Conservation (phyloP, 2,113 vertebrate genomes). For the Malaclemys terrapin region DNA sequence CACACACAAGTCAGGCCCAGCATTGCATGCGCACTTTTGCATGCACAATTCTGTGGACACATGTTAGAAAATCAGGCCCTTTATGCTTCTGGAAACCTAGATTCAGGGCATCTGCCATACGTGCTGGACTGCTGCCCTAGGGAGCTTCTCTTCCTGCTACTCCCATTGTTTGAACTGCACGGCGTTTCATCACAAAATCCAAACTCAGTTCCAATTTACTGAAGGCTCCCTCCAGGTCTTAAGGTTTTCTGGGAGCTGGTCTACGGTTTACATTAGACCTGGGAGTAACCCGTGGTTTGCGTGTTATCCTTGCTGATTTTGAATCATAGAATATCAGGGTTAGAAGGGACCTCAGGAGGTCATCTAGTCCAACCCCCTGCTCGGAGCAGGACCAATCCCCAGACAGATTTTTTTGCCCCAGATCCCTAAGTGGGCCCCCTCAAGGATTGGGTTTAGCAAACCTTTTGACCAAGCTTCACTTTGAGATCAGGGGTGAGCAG, state of each 20-base stretch:
- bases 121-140: background rate
- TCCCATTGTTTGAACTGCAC: background rate
- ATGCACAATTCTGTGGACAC: background rate
- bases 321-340: too few relatives aligned
- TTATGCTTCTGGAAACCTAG: background rate
- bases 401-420: too few relatives aligned
- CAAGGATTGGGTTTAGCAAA: too few relatives aligned
- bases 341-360: too few relatives aligned
- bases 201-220: background rate
- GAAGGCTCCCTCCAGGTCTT: background rate
- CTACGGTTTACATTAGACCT: background rate
- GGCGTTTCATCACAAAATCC: background rate
- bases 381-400: too few relatives aligned
- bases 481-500: background rate
- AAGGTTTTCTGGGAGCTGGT: background rate
- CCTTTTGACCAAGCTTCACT: rapidly evolving
- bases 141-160: background rate
- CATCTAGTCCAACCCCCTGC: too few relatives aligned
- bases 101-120: background rate
- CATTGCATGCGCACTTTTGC: background rate
- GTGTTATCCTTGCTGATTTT: background rate
- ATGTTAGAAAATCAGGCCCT: background rate
- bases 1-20: background rate
- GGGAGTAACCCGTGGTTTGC: rapidly evolving
- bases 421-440: too few relatives aligned